phyloP scores from a whole-genome alignment of 2,113 vertebrate genomes.

The Cyprinodon variegatus region DNA sequence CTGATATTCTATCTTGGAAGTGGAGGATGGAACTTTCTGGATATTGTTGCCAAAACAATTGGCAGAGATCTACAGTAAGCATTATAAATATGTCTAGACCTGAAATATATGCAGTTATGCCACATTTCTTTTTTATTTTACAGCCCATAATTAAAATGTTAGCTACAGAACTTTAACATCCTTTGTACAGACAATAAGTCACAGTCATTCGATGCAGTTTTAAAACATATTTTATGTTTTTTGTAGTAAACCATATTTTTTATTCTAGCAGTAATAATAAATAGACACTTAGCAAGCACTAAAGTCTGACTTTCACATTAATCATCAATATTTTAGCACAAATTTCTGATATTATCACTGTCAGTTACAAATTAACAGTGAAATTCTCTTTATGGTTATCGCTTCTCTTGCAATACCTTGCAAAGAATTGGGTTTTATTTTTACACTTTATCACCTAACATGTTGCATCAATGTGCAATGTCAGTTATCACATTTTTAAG shows the following conservation, averaged over 20 bases:
- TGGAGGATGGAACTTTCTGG: constrained; percentile 88
- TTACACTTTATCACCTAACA: not conserved
- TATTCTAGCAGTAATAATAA: not conserved
- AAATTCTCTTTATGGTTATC: not conserved
- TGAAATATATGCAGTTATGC: not conserved
- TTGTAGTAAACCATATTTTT: too few relatives aligned
- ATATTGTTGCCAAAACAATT: constrained; percentile 87
- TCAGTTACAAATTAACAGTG: not conserved
- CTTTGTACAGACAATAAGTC: not conserved
- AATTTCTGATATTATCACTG: not conserved
- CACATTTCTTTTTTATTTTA: not conserved
- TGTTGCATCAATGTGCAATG: too few relatives aligned
- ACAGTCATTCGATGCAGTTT: not conserved
- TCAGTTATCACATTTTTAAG: not conserved
- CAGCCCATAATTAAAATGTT: not conserved
- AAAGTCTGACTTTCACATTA: not conserved
- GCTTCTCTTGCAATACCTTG: not conserved
- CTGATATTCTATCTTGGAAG: constrained; percentile 90
- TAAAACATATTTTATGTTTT: not conserved
- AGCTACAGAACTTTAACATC: not conserved
- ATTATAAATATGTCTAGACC: not conserved
- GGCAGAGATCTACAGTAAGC: constrained; percentile 91
- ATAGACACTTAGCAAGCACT: not conserved
- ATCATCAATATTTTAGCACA: not conserved
- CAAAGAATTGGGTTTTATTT: not conserved